Percentiles rank a stretch among this genome's conserved stretches.
phyloP scores from a whole-genome alignment of 30 jellyfish, hydroid and myxozoan species.

The Aurelia aurita region DNA sequence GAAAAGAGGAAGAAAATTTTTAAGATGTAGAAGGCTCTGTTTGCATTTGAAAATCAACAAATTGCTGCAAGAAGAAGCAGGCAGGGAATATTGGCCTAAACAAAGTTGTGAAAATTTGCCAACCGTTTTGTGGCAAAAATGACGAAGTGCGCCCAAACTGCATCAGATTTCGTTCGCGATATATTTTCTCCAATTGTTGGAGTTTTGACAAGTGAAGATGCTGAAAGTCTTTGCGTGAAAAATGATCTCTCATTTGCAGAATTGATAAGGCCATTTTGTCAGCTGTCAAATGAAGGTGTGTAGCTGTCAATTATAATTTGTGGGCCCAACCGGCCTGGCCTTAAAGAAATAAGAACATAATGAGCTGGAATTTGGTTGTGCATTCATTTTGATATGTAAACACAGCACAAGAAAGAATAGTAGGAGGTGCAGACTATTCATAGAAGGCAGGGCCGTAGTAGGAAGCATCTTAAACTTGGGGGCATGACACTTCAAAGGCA shows the following conservation, averaged over 20 bases:
- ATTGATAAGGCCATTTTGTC: constrained; percentile 94
- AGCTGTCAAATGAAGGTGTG: constrained; percentile 81
- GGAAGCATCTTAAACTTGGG: no score
- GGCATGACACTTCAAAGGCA: no score
- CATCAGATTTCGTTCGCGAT: constrained; percentile 78
- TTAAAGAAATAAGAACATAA: background rate
- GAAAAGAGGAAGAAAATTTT: no score
- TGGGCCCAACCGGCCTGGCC: background rate
- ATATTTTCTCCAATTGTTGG: constrained; percentile 85
- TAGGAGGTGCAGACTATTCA: no score
- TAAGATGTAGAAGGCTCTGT: no score
- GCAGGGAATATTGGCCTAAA: no score
- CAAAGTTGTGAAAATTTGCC: no score
- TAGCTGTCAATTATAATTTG: background rate
- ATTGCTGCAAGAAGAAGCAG: no score
- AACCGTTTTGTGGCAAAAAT: background rate
- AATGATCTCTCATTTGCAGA: constrained; percentile 92
- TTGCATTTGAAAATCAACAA: no score
- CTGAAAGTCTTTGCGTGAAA: constrained; percentile 76
- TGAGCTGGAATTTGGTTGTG: no score
- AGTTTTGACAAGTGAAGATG: constrained; percentile 94
- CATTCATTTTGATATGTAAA: no score
- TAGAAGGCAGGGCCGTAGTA: no score
- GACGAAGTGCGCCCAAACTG: constrained; percentile 51
- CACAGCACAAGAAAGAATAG: background rate